These are phyloP conservation scores for Brenthis daphne DNA, from an alignment of 2,888 invertebrate species.

Conservation along the genomic window DNA sequence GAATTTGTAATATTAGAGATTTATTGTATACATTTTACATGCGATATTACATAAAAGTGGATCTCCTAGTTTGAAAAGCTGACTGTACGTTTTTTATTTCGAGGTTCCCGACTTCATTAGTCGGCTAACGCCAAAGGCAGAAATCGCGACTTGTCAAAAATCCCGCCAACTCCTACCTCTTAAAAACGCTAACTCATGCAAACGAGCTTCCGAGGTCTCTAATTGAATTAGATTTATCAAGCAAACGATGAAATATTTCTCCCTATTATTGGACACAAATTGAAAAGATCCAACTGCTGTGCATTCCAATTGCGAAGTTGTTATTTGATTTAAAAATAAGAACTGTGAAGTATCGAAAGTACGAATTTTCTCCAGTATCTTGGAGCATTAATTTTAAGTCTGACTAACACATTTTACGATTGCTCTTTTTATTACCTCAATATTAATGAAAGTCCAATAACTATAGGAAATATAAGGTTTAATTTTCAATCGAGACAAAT, in stretches of 20 bases:
- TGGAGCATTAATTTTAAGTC: background rate
- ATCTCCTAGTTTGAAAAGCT: constrained; percentile 10
- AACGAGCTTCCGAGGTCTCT: constrained; percentile 71
- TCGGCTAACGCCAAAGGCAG: constrained; percentile 31
- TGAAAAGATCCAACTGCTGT: constrained; percentile 64
- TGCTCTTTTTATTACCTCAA: background rate
- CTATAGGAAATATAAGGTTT: background rate
- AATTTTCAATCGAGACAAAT: too few species aligned
- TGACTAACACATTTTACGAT: background rate
- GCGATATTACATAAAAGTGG: background rate
- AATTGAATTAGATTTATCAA: constrained; percentile 76
- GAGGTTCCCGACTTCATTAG: constrained; percentile 32
- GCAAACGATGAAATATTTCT: constrained; percentile 66
- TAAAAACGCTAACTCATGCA: constrained; percentile 81
- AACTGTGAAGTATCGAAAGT: constrained; percentile 31
- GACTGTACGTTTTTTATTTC: constrained; percentile 18
- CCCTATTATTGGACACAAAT: constrained; percentile 68
- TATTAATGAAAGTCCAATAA: background rate
- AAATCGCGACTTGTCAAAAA: constrained; percentile 41
- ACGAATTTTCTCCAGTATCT: background rate
- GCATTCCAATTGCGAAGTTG: constrained; percentile 63
- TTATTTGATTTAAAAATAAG: constrained; percentile 56
- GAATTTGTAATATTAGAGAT: too few species aligned
- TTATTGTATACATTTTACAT: too few species aligned
- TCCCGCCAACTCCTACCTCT: constrained; percentile 57